These are phyloP conservation scores for Cheirogaleus medius DNA, from an alignment of 2,113 vertebrate species.

Conservation along the genomic window DNA sequence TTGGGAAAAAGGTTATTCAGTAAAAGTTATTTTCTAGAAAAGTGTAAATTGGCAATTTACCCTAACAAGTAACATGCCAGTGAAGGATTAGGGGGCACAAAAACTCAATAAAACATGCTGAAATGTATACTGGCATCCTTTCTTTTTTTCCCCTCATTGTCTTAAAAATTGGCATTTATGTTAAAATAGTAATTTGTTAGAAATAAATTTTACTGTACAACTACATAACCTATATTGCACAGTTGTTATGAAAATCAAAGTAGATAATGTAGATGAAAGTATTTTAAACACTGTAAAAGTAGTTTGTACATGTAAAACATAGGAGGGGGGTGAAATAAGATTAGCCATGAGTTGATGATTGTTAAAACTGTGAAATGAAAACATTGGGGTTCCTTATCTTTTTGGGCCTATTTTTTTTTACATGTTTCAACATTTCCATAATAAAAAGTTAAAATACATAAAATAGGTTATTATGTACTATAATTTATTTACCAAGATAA, in stretches of 20 bases:
- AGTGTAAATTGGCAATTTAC: slow-evolving; percentile 19
- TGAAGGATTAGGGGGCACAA: not conserved
- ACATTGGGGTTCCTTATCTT: not conserved
- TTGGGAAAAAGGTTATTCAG: not conserved
- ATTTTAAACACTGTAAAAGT: not conserved
- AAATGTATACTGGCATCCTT: not conserved
- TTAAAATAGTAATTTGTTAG: slow-evolving; percentile 44
- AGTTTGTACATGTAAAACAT: not conserved
- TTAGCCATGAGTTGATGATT: not conserved
- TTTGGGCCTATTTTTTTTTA: not conserved
- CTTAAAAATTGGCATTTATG: slow-evolving; percentile 43
- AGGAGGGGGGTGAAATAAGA: not conserved
- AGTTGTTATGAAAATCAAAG: not conserved
- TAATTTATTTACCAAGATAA: not conserved
- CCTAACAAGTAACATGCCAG: not conserved
- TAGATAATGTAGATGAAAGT: not conserved
- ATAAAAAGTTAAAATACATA: not conserved
- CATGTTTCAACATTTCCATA: not conserved
- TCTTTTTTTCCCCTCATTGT: not conserved
- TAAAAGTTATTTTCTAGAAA: slow-evolving; percentile 44
- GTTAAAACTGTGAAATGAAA: not conserved
- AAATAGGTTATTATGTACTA: not conserved
- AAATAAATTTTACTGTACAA: slow-evolving; percentile 40
- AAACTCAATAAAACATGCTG: not conserved
- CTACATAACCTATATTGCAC: not conserved